Evolutionary conservation across 2,113 vertebrate genomes (phyloP).

Genomic region (Pimephales promelas): DNA sequence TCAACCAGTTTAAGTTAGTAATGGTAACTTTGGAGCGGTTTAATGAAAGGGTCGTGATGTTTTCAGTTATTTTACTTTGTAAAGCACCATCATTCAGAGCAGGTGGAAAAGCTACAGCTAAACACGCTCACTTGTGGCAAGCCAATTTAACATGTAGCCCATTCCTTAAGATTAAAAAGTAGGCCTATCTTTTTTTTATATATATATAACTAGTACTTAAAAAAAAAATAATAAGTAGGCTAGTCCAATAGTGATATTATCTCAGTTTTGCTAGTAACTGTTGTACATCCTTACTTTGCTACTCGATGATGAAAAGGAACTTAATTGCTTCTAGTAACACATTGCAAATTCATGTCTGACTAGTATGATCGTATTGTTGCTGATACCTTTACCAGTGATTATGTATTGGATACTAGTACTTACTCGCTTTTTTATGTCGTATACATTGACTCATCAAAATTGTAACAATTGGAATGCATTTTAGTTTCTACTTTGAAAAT

Average conservation of each 20-base stretch:
- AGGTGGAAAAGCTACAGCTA: constrained; percentile 30
- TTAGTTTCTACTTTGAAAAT: background rate
- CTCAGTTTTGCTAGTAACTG: background rate
- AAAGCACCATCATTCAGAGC: constrained; percentile 27
- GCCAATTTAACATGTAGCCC: background rate
- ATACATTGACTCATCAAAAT: background rate
- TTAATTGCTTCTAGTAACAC: background rate
- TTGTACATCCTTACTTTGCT: background rate
- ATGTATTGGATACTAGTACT: no score
- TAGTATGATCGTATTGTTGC: background rate
- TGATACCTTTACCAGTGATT: background rate
- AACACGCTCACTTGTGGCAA: constrained; percentile 23
- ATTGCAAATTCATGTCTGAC: background rate
- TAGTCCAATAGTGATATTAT: background rate
- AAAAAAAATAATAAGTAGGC: no score
- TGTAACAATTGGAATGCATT: background rate
- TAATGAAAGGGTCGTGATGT: background rate
- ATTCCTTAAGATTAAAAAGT: background rate
- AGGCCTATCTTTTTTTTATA: background rate
- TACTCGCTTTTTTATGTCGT: background rate
- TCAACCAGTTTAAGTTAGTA: background rate
- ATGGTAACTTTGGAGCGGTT: background rate
- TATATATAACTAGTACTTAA: background rate
- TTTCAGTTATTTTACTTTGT: constrained; percentile 10
- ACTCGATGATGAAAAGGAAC: background rate